Evolutionary conservation across 1,140 invertebrate species (phyloP), one percentile per base, ranked within the genome.

Genomic region (Caenorhabditis brenneri): DNA sequence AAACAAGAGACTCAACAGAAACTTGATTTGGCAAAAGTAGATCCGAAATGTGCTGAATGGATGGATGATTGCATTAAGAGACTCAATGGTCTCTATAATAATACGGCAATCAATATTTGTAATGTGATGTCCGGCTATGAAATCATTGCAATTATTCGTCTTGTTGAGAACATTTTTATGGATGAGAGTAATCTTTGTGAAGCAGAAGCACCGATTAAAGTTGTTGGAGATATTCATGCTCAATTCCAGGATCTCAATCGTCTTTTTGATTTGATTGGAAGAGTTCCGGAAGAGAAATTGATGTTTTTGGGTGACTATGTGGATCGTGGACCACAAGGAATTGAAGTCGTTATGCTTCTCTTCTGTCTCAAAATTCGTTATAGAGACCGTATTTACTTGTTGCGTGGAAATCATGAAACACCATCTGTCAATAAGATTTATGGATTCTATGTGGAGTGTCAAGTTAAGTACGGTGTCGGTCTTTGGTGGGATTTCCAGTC

Each of bases 221-320:
- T 93, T 16, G 92, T 92, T 90, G 92, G 92, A 33, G 92, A 93
- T 86, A 91, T 93, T 46, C 92, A 93, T 88, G 92, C 92, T 65
- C 92, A 93, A 87, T 93, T 91, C 86, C 91, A 92, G 89, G 92
- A 93, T 88, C 86, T 93, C 74, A 91, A 93, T 91, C 92, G 92
- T 84, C 85, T 93, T 48, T 92, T 93, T 88, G 92, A 93, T 89
- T 91, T 92, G 65, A 91, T 91, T 39, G 86, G 91, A 91, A 86
- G 92, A 91, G 51, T 89, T 88, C 86, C 92, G 91, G 83, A 89
- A 90, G 85, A 91, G 89, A 86, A 91, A 82, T 92, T 92, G 89
- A 90, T 93, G 85, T 92, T 93, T 87, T 93, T 99, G 94, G 92
- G 97, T 36, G 95, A 96, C 91, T 96, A 96, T 91, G 95, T 96